Evolutionary conservation across 2,888 invertebrate species (phyloP).

Genomic region (Balanococcus diminutus): DNA sequence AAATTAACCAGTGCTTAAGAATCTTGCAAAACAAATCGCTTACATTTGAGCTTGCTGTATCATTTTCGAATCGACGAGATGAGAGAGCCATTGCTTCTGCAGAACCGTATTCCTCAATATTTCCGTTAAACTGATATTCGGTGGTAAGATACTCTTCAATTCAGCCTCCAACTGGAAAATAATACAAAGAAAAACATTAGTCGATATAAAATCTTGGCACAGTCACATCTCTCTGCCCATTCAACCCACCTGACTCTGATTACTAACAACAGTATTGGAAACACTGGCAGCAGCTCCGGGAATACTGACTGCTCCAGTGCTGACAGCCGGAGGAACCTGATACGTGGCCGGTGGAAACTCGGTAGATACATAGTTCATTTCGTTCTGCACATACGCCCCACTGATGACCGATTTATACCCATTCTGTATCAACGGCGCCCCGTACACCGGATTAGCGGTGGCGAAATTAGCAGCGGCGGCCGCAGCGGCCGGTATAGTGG

Average conservation of each 20-base stretch:
- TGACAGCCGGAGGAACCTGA: background rate
- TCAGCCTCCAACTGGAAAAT: slow-evolving; percentile 26
- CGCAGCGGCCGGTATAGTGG: background rate
- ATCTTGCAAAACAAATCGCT: slow-evolving; percentile 24
- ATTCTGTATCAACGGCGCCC: slow-evolving; percentile 33
- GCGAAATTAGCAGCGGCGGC: slow-evolving; percentile 1
- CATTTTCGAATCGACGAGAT: slow-evolving; percentile 45
- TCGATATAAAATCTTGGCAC: background rate
- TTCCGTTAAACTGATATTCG: background rate
- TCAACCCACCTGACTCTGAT: background rate
- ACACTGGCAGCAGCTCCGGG: background rate
- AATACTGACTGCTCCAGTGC: background rate
- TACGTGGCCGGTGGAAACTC: background rate
- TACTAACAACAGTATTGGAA: background rate
- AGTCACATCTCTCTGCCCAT: background rate
- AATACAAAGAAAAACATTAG: background rate
- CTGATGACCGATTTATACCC: slow-evolving; percentile 29
- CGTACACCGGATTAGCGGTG: background rate
- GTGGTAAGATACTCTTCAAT: slow-evolving; percentile 41
- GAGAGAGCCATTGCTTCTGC: slow-evolving; percentile 46
- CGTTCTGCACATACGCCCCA: slow-evolving; percentile 28
- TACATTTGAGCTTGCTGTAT: slow-evolving; percentile 49
- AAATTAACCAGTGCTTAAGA: too few relatives aligned
- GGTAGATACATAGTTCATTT: background rate
- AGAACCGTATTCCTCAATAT: slow-evolving; percentile 36